Percentiles rank a stretch among this genome's conserved stretches.
Evolutionary conservation across 2,797 vertebrate species (phyloP).

Genomic region (Malurus leucopterus): DNA sequence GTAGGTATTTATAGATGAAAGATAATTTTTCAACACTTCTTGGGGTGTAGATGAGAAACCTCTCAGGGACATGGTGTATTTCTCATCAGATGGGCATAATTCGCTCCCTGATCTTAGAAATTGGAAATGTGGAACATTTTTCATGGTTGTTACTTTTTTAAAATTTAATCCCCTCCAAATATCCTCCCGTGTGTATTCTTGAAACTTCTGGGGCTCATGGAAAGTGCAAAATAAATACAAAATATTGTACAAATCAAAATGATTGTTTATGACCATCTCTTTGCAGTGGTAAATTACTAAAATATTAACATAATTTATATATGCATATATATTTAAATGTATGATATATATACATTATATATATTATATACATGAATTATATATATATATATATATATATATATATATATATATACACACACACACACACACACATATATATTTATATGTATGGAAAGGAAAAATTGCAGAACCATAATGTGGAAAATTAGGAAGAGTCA

Average conservation of each 20-base stretch:
- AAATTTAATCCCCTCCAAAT: accelerated
- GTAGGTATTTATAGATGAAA: neutral
- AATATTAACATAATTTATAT: neutral
- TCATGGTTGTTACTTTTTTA: neutral
- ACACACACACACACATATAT: too few species aligned
- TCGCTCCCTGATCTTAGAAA: neutral
- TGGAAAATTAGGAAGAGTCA: neutral
- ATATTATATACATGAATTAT: too few species aligned
- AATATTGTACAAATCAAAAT: neutral
- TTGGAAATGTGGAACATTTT: neutral
- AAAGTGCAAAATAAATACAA: neutral
- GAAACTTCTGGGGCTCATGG: neutral
- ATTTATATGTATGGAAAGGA: neutral
- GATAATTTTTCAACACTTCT: neutral
- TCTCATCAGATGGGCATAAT: neutral
- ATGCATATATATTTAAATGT: too few species aligned
- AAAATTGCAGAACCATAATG: neutral
- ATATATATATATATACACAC: too few species aligned
- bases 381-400: too few species aligned
- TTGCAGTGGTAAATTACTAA: neutral
- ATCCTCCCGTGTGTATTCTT: neutral
- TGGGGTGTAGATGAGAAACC: neutral
- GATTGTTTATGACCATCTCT: neutral
- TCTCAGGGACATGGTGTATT: neutral
- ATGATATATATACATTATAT: too few species aligned